Conservation (phyloP, 2,888 invertebrate species). For the Brachypterus glaber region DNA sequence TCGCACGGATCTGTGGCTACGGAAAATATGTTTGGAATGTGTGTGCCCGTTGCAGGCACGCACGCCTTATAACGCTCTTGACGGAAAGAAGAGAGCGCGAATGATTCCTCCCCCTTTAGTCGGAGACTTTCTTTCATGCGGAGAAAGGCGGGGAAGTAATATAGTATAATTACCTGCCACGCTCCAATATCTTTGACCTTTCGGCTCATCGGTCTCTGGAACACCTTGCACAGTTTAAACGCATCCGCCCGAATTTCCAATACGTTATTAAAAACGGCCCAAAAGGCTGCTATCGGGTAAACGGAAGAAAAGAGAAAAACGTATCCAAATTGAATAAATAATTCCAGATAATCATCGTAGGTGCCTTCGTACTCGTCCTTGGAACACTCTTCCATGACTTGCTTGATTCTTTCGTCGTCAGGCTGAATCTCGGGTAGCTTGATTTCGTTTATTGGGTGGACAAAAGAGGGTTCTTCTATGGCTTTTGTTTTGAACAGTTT, state of each 20-base stretch:
- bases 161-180: constrained; percentile 62
- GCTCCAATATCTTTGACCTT: constrained; percentile 64
- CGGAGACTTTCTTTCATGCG: too few species aligned
- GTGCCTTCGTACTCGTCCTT: constrained; percentile 65
- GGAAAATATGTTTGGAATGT: too few species aligned
- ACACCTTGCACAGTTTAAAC: constrained; percentile 62
- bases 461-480: constrained; percentile 5
- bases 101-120: too few species aligned
- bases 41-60: too few species aligned
- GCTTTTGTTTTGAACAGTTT: constrained; percentile 14
- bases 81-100: too few species aligned
- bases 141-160: too few species aligned
- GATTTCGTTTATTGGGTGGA: too few species aligned
- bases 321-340: constrained; percentile 72
- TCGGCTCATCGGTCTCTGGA: constrained; percentile 57
- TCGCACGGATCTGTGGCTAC: too few species aligned
- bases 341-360: constrained; percentile 67
- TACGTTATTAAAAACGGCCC: constrained; percentile 65
- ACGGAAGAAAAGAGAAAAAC: constrained; percentile 69
- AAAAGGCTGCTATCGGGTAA: constrained; percentile 65
- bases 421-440: constrained; percentile 37
- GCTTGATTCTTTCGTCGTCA: constrained; percentile 40
- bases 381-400: constrained; percentile 44
- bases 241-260: constrained; percentile 65
- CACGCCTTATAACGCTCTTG: too few species aligned